phyloP scores from a whole-genome alignment of 2,113 vertebrate genomes.

The Halichoerus grypus region DNA sequence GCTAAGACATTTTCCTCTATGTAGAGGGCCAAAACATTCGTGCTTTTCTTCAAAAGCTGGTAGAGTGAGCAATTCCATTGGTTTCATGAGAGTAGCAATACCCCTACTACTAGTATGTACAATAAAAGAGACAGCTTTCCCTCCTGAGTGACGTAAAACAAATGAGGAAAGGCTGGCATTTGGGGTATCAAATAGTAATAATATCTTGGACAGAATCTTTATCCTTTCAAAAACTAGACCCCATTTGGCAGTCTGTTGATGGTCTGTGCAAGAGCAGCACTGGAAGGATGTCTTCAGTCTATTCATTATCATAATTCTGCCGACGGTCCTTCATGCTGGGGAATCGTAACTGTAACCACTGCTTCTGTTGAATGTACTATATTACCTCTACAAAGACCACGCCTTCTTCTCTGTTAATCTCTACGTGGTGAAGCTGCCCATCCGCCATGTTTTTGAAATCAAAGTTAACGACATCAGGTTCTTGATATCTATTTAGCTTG shows the following conservation, averaged over 20 bases:
- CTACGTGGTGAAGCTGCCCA: slow-evolving; percentile 88
- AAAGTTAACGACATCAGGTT: slow-evolving; percentile 87
- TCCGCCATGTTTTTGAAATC: slow-evolving; percentile 89
- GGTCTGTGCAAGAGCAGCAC: not conserved
- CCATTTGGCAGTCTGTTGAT: not conserved
- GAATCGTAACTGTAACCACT: fast-evolving
- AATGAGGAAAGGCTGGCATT: not conserved
- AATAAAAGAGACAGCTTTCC: not conserved
- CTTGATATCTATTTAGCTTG: slow-evolving; percentile 88
- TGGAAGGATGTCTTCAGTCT: not conserved
- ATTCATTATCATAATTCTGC: not conserved
- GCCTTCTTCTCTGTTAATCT: slow-evolving; percentile 88
- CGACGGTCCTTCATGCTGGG: not conserved
- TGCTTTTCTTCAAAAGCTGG: slow-evolving; percentile 41
- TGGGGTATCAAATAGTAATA: not conserved
- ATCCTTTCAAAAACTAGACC: not conserved
- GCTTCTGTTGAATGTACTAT: not conserved
- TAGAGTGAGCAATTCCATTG: not conserved
- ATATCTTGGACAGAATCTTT: not conserved
- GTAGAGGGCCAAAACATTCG: not conserved
- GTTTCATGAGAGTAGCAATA: not conserved
- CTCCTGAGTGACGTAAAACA: not conserved
- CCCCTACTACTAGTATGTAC: not conserved
- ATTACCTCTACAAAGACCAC: slow-evolving; percentile 89
- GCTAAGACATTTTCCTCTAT: slow-evolving; percentile 23